Evolutionary conservation across 2,797 vertebrate species (phyloP), one percentile per base, ranked within the genome.

Genomic region (Melanotaenia maccullochi): DNA sequence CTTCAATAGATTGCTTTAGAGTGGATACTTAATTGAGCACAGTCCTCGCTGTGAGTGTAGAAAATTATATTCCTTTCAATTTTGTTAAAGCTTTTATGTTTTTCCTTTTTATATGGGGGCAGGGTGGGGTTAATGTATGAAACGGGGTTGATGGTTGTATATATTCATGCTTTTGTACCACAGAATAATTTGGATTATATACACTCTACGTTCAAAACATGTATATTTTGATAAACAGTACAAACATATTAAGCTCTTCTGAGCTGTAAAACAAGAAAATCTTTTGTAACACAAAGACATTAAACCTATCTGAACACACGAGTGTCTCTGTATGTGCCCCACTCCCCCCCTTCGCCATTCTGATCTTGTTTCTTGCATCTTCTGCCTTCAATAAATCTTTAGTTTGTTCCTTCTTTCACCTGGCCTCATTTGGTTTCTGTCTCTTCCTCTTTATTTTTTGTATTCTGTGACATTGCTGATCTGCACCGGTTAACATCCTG

Each of bases 111-210:
- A 89, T 87, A 85, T 76, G 75, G 87, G 86, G 87, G 85, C 1
- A 75, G 86, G 89, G 70, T 79, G 85, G 86, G 85, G 86, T 73
- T 83, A 85, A 84, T 90, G 75, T 90, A 89, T 86, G 86, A 93
- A 75, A 77, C 42, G 80, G 89, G 90, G 73, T 84, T 81, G 85
- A 87, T 87, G 94, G 95, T 94, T 97, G 96, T 97, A 97, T 93
- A 97, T 97, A 97, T 96, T 96, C 95, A 95, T 97, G 94, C 94
- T 96, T 96, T 96, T 97, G 96, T 97, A 94, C 90, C 92, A 95
- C 90, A 95, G 93, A 92, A 82, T 91, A 93, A 95, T 95, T 94
- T 87, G 95, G 93, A 94, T 93, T 93, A 92, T 93, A 91, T 90
- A 87, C 82, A 85, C 93, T 96, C 96, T 96, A 95, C 92, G 96